These are phyloP conservation scores for Bradypodion pumilum DNA, from an alignment of 2,797 vertebrate genomes.

Conservation along the genomic window DNA sequence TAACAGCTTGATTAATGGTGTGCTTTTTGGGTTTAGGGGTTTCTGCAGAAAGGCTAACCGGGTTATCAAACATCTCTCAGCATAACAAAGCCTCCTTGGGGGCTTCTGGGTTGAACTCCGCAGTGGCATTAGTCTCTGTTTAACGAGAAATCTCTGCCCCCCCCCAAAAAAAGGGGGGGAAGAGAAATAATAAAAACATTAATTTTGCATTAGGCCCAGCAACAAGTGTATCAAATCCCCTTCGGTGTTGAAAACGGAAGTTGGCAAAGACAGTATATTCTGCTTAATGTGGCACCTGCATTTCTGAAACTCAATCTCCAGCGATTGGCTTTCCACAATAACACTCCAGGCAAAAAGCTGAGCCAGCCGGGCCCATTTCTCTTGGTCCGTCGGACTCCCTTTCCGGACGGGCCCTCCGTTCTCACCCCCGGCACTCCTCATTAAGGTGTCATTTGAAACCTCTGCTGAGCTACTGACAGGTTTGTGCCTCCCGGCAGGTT, in stretches of 20 bases:
- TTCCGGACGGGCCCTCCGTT: conserved; percentile 44
- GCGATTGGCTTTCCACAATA: conserved; percentile 31
- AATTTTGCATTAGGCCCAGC: conserved; percentile 20
- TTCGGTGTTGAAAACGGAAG: conserved; percentile 1
- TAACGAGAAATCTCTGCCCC: conserved; percentile 9
- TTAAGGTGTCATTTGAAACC: conserved; percentile 57
- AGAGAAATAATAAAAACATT: conserved; percentile 8
- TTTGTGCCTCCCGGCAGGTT: conserved; percentile 49
- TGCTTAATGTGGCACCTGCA: conserved; percentile 39
- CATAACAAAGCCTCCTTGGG: rapidly evolving
- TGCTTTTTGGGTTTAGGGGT: neutral
- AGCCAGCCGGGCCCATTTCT: conserved; percentile 40
- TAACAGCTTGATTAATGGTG: neutral
- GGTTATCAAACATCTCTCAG: rapidly evolving
- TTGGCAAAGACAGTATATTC: conserved; percentile 2
- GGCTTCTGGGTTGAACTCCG: neutral
- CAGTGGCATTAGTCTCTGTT: conserved; percentile 2
- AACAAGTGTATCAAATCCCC: conserved; percentile 13
- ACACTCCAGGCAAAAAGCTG: conserved; percentile 12
- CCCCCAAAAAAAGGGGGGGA: too few species aligned
- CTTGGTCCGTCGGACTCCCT: conserved; percentile 24
- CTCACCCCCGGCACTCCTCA: conserved; percentile 48
- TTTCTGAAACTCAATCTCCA: conserved; percentile 41
- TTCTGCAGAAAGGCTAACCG: neutral
- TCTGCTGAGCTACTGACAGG: conserved; percentile 19